phyloP scores from a whole-genome alignment of 2,797 vertebrate genomes.

The Somateria mollissima region DNA sequence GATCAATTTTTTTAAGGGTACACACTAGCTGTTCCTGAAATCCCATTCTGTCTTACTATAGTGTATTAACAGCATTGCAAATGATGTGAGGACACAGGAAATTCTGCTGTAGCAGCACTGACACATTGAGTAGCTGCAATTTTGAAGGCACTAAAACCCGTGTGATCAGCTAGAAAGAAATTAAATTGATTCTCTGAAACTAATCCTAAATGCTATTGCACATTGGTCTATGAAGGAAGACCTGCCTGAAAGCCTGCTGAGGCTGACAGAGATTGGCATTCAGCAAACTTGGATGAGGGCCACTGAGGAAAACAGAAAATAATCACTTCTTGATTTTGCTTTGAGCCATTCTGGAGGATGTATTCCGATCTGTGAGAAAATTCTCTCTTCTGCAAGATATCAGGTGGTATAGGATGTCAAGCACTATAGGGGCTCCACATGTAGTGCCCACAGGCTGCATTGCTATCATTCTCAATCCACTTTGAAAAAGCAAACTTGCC shows the following conservation, averaged over 20 bases:
- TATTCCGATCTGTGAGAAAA: not conserved
- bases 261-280: not conserved
- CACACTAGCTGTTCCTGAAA: not conserved
- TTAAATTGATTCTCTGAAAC: not conserved
- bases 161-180: not conserved
- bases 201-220: not conserved
- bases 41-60: not conserved
- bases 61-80: not conserved
- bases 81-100: fast-evolving
- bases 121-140: not conserved
- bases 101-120: not conserved
- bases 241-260: not conserved
- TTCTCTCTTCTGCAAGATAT: not conserved
- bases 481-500: not conserved
- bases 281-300: not conserved
- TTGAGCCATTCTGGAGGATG: not conserved
- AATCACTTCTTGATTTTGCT: not conserved
- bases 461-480: not conserved
- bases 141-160: not conserved
- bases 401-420: not conserved
- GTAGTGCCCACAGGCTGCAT: not conserved
- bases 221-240: not conserved
- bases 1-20: not conserved
- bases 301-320: not conserved
- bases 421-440: not conserved